phyloP scores from a whole-genome alignment of 1,140 invertebrate species.

The Conus betulinus region DNA sequence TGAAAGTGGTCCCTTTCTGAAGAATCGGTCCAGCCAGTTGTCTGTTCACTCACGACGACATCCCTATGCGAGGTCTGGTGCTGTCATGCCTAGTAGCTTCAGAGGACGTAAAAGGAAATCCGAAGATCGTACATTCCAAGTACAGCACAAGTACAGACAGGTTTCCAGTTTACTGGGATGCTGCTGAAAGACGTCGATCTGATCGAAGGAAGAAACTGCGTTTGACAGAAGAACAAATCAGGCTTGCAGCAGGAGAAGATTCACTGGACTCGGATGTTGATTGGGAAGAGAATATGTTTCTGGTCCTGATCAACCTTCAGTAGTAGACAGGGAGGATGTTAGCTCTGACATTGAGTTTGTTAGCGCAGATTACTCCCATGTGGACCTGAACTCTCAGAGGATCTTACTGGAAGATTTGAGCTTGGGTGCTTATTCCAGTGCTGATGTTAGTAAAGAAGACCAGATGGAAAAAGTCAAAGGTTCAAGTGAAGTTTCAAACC shows the following conservation, averaged over 20 bases:
- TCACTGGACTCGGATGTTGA: neutral
- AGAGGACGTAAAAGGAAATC: neutral
- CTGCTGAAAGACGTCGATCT: neutral
- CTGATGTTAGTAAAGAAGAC: neutral
- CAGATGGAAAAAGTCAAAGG: neutral
- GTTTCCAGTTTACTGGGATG: neutral
- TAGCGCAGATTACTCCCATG: constrained; percentile 20
- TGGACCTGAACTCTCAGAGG: constrained; percentile 11
- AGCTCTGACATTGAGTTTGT: constrained; percentile 21
- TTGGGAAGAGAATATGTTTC: neutral
- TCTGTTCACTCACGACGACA: neutral
- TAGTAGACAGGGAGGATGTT: neutral
- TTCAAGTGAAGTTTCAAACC: neutral
- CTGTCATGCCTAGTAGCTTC: no score
- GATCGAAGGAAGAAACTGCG: neutral
- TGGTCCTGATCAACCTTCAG: neutral
- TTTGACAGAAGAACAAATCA: neutral
- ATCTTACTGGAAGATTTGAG: neutral
- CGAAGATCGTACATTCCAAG: neutral
- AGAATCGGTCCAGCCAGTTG: neutral
- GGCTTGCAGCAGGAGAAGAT: neutral
- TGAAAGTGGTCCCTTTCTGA: neutral
- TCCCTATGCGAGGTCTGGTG: neutral
- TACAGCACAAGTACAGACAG: neutral
- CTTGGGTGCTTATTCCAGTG: neutral